Evolutionary conservation across 2,113 vertebrate species (phyloP), one percentile per base, ranked within the genome.

Genomic region (Tauraco erythrolophus): DNA sequence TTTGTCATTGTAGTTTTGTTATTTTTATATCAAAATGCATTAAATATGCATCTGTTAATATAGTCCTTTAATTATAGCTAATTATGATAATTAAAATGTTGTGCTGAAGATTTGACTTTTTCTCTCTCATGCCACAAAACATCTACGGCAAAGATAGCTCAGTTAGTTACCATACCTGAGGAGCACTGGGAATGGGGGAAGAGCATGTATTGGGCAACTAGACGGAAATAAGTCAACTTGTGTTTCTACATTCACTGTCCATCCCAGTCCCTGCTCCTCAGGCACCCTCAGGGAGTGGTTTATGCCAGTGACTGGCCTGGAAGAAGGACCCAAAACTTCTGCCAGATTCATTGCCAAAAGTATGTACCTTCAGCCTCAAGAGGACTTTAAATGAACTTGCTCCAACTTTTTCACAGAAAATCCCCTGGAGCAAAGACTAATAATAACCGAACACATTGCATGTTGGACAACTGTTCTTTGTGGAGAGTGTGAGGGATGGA

Each of bases 21-120:
- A 51, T 37, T 88, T 86, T 81, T 78, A 43, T 79, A 85, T 70
- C 46, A 96, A 86, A 81, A 39, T 91, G 37, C 16, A 96, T 80
- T 66, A 90, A 75, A 77, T 56, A 48, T 35, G 41, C 57, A 91
- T 78, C 80, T 92, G 46, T 94, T 95, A 94, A 76, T 78, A 72
- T 82, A 96, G 78, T 74, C 94, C 84, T 86, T 75, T 70, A 95
- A 93, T 96, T 53, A 46, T 60, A 45, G 64, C 30, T 65, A 83
- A 69, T 93, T 95, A 91, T 72, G 79, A 87, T 76, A 83, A 91
- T 82, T 43, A 95, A 61, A 78, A 56, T 82, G 33, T 82, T 68
- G 43, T 70, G 30, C 39, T 84, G 58, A 69, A 69, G 70, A 77
- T 62, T 48, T 53, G 51, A 50, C 8, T n/a, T 74, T 87, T 94